Evolutionary conservation across 2,888 invertebrate species (phyloP).

Genomic region (Papilio protenor): DNA sequence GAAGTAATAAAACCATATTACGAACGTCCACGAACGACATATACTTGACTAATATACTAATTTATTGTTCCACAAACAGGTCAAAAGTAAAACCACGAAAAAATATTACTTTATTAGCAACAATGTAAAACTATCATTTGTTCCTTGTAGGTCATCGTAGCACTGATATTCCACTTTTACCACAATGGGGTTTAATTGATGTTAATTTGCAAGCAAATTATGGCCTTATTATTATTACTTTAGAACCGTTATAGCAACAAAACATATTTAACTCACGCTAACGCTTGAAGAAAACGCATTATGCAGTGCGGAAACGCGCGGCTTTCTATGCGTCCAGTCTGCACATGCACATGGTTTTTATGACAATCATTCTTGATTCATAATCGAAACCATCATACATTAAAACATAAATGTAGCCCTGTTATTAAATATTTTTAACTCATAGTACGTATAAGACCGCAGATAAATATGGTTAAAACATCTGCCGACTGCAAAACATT

Average conservation of each 20-base stretch:
- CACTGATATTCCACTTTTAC: slow-evolving; percentile 16
- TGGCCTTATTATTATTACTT: not conserved
- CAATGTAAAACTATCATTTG: slow-evolving; percentile 18
- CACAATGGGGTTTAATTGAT: not conserved
- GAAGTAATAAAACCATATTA: too few relatives aligned
- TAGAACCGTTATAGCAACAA: slow-evolving; percentile 20
- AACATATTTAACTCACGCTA: slow-evolving; percentile 48
- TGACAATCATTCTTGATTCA: slow-evolving; percentile 14
- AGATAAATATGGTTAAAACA: not conserved
- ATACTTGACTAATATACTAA: too few relatives aligned
- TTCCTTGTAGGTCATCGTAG: slow-evolving; percentile 9
- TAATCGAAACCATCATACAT: not conserved
- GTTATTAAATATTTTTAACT: not conserved
- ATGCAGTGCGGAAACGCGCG: slow-evolving; percentile 61
- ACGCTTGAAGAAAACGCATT: slow-evolving; percentile 57
- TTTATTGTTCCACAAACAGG: not conserved
- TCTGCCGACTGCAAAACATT: not conserved
- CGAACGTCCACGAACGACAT: too few relatives aligned
- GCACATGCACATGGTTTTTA: slow-evolving; percentile 23
- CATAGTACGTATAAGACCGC: not conserved
- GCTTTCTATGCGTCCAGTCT: slow-evolving; percentile 61
- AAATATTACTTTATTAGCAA: not conserved
- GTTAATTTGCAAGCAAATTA: slow-evolving; percentile 24
- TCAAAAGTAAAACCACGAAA: not conserved
- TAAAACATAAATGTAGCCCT: slow-evolving; percentile 38